Evolutionary conservation across 2,888 invertebrate genomes (phyloP).

Genomic region (Eristalinus aeneus): DNA sequence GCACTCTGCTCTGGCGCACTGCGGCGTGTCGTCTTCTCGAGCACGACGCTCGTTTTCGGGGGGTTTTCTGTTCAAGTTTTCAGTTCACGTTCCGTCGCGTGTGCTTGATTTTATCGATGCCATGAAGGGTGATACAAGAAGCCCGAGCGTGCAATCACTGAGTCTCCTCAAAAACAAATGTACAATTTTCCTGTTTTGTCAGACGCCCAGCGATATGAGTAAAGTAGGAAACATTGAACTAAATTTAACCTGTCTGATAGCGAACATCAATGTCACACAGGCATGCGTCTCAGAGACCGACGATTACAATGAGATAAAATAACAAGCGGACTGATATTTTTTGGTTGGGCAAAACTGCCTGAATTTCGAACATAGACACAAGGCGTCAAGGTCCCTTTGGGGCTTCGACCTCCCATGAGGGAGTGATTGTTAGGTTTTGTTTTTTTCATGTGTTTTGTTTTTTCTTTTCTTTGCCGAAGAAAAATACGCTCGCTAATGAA

Average conservation of each 20-base stretch:
- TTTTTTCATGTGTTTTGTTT: background rate
- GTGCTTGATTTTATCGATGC: constrained; percentile 36
- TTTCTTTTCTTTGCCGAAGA: background rate
- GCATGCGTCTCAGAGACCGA: background rate
- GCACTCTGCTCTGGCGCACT: background rate
- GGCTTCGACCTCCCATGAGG: background rate
- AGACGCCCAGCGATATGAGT: constrained; percentile 8
- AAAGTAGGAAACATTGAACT: constrained; percentile 16
- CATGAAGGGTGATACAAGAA: constrained; percentile 24
- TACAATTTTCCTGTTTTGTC: background rate
- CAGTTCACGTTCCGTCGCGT: constrained; percentile 42
- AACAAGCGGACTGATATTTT: background rate
- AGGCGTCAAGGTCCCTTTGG: background rate
- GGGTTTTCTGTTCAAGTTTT: constrained; percentile 13
- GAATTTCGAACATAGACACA: background rate
- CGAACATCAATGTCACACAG: constrained; percentile 18
- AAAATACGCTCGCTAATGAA: background rate
- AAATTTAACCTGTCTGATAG: constrained; percentile 10
- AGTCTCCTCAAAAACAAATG: background rate
- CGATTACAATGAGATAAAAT: background rate
- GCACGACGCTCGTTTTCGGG: background rate
- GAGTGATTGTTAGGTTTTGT: background rate
- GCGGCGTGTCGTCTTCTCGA: background rate
- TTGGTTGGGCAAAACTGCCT: background rate
- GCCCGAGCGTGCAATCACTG: constrained; percentile 10